phyloP scores from a whole-genome alignment of 2,888 invertebrate species.

The Hanleya hanleyi region DNA sequence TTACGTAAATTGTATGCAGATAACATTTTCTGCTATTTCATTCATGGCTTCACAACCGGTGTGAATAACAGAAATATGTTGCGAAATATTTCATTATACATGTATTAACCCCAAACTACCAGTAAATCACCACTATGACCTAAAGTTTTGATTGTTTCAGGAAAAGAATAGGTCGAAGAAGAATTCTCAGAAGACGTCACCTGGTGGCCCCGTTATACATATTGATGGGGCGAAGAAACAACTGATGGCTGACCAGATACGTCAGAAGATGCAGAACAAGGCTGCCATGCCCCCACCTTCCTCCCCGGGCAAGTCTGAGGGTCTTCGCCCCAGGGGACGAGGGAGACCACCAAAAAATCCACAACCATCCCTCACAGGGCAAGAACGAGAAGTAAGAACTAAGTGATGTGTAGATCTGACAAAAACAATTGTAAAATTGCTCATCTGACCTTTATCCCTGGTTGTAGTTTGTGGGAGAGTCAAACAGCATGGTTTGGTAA shows the following conservation, averaged over 20 bases:
- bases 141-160: no score
- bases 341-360: constrained; percentile 35
- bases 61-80: no score
- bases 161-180: neutral
- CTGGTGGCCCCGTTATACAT: constrained; percentile 33
- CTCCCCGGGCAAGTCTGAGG: neutral
- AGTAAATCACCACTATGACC: no score
- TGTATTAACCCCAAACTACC: no score
- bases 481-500: no score
- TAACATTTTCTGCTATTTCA: no score
- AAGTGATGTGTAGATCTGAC: no score
- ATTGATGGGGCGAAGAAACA: constrained; percentile 62
- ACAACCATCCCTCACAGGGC: neutral
- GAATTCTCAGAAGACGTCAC: neutral
- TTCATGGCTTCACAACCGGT: neutral
- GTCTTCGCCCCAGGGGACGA: constrained; percentile 24
- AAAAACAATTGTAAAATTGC: no score
- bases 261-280: constrained; percentile 55
- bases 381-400: neutral
- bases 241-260: constrained; percentile 61
- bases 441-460: no score
- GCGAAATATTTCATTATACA: no score
- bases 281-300: constrained; percentile 1
- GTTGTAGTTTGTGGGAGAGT: no score
- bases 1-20: no score